Conservation (phyloP, 2,888 invertebrate genomes). For the Lasiommata megera region DNA sequence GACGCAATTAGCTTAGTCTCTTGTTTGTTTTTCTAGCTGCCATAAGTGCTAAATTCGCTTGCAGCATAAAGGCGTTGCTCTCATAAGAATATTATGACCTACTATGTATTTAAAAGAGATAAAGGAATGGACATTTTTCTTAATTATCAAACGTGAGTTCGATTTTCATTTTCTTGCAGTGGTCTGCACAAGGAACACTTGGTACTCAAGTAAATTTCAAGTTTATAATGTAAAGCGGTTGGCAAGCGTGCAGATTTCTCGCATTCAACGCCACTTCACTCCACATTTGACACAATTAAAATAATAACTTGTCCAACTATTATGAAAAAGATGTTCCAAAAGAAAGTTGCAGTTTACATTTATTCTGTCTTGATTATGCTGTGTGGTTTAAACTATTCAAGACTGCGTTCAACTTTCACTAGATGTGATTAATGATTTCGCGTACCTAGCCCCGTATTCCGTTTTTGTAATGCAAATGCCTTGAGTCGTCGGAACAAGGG, state of each 20-base stretch:
- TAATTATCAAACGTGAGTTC: background rate
- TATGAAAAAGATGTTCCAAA: background rate
- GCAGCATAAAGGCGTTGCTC: background rate
- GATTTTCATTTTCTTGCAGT: background rate
- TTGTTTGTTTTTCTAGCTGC: background rate
- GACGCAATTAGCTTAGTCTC: background rate
- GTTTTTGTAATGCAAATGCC: conserved; percentile 81
- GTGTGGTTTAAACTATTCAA: no score
- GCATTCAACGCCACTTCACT: background rate
- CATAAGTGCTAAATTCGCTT: background rate
- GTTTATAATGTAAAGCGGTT: conserved; percentile 9
- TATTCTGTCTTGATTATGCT: no score
- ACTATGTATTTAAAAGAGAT: no score
- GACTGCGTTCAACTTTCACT: no score
- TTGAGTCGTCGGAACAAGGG: conserved; percentile 77
- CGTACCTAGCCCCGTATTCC: conserved; percentile 74
- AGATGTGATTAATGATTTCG: conserved; percentile 70
- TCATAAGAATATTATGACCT: no score
- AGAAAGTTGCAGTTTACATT: no score
- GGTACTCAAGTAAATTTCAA: conserved; percentile 5
- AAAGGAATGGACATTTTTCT: background rate
- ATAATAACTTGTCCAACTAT: background rate
- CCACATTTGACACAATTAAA: conserved; percentile 5
- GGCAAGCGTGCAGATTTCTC: conserved; percentile 6
- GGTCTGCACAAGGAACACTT: background rate